phyloP scores from a whole-genome alignment of 1,140 invertebrate species.

The Papilio aristodemus region DNA sequence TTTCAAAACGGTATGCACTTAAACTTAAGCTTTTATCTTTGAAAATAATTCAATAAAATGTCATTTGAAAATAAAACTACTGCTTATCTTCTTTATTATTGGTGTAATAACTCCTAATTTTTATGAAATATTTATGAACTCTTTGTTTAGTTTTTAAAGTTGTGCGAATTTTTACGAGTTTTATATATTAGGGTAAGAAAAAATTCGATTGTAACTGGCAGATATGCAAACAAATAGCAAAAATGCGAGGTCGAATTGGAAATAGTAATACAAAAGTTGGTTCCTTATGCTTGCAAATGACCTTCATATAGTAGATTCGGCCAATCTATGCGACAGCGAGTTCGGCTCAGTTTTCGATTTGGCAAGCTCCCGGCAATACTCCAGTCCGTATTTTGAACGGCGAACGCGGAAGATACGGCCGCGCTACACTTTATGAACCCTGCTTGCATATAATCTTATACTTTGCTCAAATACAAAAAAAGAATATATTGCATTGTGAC shows the following conservation, averaged over 20 bases:
- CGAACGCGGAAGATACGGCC: neutral
- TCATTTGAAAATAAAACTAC: too few species aligned
- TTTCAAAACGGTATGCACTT: too few species aligned
- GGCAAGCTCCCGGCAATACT: slow-evolving; percentile 51
- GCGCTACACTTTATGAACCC: slow-evolving; percentile 11
- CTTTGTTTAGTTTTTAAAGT: neutral
- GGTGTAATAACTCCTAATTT: neutral
- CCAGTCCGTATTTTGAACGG: slow-evolving; percentile 39
- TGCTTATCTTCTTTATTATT: too few species aligned
- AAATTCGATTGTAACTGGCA: neutral
- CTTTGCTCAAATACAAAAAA: slow-evolving; percentile 16
- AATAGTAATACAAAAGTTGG: slow-evolving; percentile 21
- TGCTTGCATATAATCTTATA: slow-evolving; percentile 23
- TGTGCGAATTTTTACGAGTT: neutral
- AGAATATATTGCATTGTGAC: neutral
- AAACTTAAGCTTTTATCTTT: too few species aligned
- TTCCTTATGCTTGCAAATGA: slow-evolving; percentile 40
- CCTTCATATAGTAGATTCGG: slow-evolving; percentile 28
- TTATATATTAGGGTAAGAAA: neutral
- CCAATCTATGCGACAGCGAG: slow-evolving; percentile 36
- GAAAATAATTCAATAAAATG: too few species aligned
- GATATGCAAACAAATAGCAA: neutral
- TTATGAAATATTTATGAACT: neutral
- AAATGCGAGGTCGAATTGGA: slow-evolving; percentile 4
- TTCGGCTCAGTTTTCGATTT: slow-evolving; percentile 62